Percentiles rank a stretch among this genome's conserved stretches.
Evolutionary conservation across 2,888 invertebrate species (phyloP).

Genomic region (Ophion ventricosus): DNA sequence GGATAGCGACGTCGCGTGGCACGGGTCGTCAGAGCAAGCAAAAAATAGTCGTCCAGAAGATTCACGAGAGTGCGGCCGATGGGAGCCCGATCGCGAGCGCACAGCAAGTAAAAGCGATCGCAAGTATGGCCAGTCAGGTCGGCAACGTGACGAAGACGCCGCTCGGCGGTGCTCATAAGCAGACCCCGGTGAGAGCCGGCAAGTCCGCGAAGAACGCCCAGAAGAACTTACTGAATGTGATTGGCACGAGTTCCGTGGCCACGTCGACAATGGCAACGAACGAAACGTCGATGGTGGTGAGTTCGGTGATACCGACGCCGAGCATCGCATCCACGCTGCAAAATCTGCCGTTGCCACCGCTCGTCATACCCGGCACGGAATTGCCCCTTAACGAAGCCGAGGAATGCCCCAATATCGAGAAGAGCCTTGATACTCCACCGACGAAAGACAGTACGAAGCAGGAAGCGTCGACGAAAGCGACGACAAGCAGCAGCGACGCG

Average conservation of each 20-base stretch:
- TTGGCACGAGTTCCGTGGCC: conserved; percentile 65
- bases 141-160: conserved; percentile 61
- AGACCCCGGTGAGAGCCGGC: conserved; percentile 36
- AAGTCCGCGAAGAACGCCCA: conserved; percentile 64
- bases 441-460: conserved; percentile 65
- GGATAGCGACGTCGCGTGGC: conserved; percentile 71
- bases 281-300: conserved; percentile 22
- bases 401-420: conserved; percentile 21
- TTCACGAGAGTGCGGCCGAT: conserved; percentile 13
- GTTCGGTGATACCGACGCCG: neutral
- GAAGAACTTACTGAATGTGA: conserved; percentile 73
- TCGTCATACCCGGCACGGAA: conserved; percentile 71
- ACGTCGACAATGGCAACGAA: conserved; percentile 4
- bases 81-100: conserved; percentile 34
- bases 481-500: conserved; percentile 28
- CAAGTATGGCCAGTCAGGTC: conserved; percentile 44
- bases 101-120: conserved; percentile 48
- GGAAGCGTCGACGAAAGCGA: conserved; percentile 31
- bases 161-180: conserved; percentile 47
- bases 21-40: conserved; percentile 73
- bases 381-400: conserved; percentile 40
- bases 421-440: conserved; percentile 63
- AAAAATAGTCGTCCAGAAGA: conserved; percentile 71
- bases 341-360: conserved; percentile 61
- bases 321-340: conserved; percentile 6